phyloP scores from a whole-genome alignment of 2,113 vertebrate species.

The Charadrius vociferus region DNA sequence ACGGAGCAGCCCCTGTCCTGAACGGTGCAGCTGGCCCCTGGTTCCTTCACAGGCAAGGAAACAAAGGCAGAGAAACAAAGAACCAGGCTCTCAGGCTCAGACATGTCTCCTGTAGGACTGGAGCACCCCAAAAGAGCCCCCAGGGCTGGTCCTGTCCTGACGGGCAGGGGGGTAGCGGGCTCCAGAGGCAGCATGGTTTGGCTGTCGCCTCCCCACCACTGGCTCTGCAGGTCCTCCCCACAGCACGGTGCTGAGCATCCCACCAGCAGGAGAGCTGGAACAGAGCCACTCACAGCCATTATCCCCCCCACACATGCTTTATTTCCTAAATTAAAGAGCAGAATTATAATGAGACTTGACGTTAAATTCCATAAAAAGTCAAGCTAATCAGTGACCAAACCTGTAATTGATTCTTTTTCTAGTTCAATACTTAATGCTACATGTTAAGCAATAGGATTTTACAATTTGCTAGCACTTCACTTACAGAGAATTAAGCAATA shows the following conservation, averaged over 20 bases:
- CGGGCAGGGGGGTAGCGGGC: neutral
- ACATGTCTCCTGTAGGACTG: fast-evolving
- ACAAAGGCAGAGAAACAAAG: neutral
- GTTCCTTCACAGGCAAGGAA: neutral
- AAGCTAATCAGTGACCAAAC: constrained; percentile 66
- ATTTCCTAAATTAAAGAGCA: constrained; percentile 44
- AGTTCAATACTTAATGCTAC: constrained; percentile 74
- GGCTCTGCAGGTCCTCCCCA: neutral
- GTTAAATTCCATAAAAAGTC: constrained; percentile 62
- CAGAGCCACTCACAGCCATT: neutral
- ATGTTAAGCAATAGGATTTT: constrained; percentile 73
- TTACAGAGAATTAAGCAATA: constrained; percentile 76
- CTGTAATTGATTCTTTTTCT: constrained; percentile 69
- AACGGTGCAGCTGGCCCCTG: fast-evolving
- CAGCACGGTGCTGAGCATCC: neutral
- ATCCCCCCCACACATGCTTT: neutral
- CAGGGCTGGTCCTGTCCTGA: neutral
- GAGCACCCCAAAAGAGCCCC: neutral
- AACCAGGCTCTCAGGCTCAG: fast-evolving
- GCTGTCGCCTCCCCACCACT: fast-evolving
- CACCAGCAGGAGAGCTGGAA: neutral
- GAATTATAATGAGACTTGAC: constrained; percentile 26
- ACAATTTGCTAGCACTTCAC: constrained; percentile 72
- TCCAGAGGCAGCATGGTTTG: fast-evolving
- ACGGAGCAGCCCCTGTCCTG: neutral